Evolutionary conservation across 2,888 invertebrate genomes (phyloP), one percentile per base, ranked within the genome.

Genomic region (Diloba caeruleocephala): DNA sequence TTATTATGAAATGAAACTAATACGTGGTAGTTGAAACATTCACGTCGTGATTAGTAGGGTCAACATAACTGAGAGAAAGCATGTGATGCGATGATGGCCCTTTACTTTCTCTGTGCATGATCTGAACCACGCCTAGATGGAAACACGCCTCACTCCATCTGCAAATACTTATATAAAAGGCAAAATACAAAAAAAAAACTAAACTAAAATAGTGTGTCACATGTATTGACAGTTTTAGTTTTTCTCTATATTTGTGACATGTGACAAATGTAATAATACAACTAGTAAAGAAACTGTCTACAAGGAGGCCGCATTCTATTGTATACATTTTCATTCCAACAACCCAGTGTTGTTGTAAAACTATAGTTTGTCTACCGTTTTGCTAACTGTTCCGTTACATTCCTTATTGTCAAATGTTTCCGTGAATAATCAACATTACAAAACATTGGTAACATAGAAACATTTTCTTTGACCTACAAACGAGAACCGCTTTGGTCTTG

Each of bases 81-180:
- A 80, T 58, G 43, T 67, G 68, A 37, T 56, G 57, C 54, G 69
- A 60, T 73, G 66, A 69, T 65, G 74, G 85, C 87, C 89, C 89
- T 89, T 84, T 83, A 89, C 92, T 92, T 92, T 92, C 92, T 85
- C 90, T 80, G 64, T 67, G 75, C 66, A 62, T 61, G 61, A 60
- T 72, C 56, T 69, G 55, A 67, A 78, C 79, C 79, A 73, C 82
- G 72, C 80, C 81, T 61, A 51, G 51, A 12, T 37, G 25, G 33
- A 21, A 57, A 50, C 59, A 52, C 42, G 55, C 60, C 52, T 56
- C 48, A 60, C 42, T 61, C 42, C 49, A 34, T 42, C 8, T 28
- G 21, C 33, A 49, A 63, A 48, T 8, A 31, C 25, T 32, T 10
- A n/a, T 31, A 23, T 25, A 45, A 32, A 29, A 29, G n/a, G n/a